Conservation (phyloP, 2,888 invertebrate genomes). For the Neoitamus cyanurus region DNA sequence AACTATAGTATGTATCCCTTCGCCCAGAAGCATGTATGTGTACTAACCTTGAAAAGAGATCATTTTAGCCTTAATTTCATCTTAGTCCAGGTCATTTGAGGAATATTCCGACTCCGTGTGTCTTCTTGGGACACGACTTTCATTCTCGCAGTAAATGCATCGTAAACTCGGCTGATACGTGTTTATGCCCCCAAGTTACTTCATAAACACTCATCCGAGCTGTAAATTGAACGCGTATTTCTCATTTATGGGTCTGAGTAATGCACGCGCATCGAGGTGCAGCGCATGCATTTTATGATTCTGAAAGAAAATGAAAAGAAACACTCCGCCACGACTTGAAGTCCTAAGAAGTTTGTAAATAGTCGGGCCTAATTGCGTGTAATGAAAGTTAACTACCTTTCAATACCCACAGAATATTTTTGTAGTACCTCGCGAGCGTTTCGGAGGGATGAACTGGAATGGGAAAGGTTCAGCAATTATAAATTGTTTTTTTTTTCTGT, state of each 20-base stretch:
- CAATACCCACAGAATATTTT: neutral
- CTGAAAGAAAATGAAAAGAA: neutral
- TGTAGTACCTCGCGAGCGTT: neutral
- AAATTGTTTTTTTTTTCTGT: neutral
- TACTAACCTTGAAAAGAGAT: neutral
- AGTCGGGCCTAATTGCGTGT: neutral
- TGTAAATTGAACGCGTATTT: conserved; percentile 29
- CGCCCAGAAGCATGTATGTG: neutral
- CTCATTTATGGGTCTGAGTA: conserved; percentile 7
- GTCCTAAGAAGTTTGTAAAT: neutral
- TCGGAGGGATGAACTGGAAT: neutral
- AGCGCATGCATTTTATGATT: conserved; percentile 8
- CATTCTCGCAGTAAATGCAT: conserved; percentile 6
- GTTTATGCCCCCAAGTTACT: conserved; percentile 20
- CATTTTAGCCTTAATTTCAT: neutral
- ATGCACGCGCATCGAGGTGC: neutral
- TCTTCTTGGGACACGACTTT: neutral
- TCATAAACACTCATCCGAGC: conserved; percentile 32
- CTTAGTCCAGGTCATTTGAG: neutral
- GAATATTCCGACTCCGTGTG: neutral
- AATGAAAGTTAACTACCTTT: conserved; percentile 1
- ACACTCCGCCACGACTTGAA: neutral
- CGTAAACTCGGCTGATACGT: conserved; percentile 35
- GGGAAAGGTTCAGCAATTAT: neutral
- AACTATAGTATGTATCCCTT: neutral